These are phyloP conservation scores for Silurus lanzhouensis DNA, from an alignment of 2,797 vertebrate genomes.

Conservation along the genomic window DNA sequence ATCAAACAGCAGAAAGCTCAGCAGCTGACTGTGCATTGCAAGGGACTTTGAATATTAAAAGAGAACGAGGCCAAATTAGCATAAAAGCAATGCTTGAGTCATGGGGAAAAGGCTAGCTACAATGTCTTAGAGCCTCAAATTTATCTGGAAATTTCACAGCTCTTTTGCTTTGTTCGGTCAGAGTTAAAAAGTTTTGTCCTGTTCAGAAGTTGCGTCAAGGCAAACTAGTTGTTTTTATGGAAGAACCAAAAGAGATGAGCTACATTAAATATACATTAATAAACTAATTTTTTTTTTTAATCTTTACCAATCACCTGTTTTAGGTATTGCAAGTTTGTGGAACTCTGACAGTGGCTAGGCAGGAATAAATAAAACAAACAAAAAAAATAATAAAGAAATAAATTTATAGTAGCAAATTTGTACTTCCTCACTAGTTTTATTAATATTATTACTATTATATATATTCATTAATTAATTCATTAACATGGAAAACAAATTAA, in stretches of 20 bases:
- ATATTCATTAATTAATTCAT: too few relatives aligned
- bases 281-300: neutral
- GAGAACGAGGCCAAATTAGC: neutral
- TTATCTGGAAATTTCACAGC: neutral
- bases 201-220: neutral
- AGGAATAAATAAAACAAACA: neutral
- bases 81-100: conserved; percentile 8
- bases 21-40: conserved; percentile 23
- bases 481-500: neutral
- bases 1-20: conserved; percentile 28
- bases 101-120: neutral
- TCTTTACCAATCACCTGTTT: neutral
- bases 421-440: neutral
- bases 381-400: neutral
- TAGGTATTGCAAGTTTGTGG: neutral
- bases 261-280: neutral
- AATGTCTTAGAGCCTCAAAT: neutral
- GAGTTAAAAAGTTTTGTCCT: neutral
- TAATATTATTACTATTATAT: too few relatives aligned
- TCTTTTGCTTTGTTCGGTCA: neutral
- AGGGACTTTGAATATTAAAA: conserved; percentile 38
- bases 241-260: neutral
- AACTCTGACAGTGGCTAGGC: neutral
- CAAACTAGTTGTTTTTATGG: neutral
- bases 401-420: neutral